Conservation (phyloP, 1,140 invertebrate genomes). For the Phenacoccus solenopsis region DNA sequence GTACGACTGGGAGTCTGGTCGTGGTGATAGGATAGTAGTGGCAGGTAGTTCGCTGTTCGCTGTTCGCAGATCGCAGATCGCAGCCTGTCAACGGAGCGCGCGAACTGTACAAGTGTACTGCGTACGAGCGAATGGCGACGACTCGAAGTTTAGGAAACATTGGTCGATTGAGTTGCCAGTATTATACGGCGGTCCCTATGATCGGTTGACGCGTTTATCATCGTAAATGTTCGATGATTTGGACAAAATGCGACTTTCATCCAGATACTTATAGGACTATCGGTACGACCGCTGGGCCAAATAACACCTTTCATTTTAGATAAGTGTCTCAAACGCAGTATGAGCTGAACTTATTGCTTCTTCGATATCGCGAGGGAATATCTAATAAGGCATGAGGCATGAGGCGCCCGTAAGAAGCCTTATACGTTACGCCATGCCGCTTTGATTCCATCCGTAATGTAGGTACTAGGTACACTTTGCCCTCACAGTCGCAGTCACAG, state of each 20-base stretch:
- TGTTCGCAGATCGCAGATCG: too few species aligned
- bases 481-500: too few species aligned
- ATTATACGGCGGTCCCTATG: background rate
- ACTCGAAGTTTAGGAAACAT: background rate
- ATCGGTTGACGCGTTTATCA: background rate
- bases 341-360: background rate
- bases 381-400: too few species aligned
- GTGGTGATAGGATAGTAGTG: too few species aligned
- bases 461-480: constrained; percentile 1
- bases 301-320: background rate
- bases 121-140: background rate
- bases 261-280: constrained; percentile 1
- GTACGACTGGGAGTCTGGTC: too few species aligned
- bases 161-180: background rate
- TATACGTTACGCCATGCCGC: background rate
- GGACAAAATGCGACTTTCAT: background rate
- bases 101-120: background rate
- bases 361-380: background rate
- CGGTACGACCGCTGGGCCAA: background rate
- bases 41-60: too few species aligned
- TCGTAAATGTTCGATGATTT: background rate
- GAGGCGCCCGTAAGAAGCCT: background rate
- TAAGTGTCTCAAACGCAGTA: constrained; percentile 1
- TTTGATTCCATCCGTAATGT: background rate
- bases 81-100: background rate